These are phyloP conservation scores for Brachypodius melanocephalos DNA, from an alignment of 2,113 vertebrate genomes.

Conservation along the genomic window DNA sequence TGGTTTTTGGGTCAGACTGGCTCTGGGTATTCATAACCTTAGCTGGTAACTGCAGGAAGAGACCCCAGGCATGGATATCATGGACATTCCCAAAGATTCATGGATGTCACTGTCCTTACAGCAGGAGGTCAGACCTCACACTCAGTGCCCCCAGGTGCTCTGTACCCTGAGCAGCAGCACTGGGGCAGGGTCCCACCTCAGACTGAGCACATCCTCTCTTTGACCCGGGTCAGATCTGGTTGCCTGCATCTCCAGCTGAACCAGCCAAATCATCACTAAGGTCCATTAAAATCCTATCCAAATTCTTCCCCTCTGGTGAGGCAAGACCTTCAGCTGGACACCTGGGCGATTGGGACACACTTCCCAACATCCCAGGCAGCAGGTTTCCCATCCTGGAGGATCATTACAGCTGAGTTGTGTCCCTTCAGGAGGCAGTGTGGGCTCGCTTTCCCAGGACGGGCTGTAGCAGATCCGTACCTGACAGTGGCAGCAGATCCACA, in stretches of 20 bases:
- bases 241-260: not conserved
- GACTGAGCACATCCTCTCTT: not conserved
- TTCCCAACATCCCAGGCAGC: too few relatives aligned
- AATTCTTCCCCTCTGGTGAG: not conserved
- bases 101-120: not conserved
- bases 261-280: not conserved
- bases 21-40: not conserved
- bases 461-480: not conserved
- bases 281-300: not conserved
- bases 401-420: not conserved
- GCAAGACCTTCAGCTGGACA: not conserved
- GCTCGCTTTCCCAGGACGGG: constrained; percentile 12
- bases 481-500: constrained; percentile 22
- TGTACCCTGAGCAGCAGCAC: not conserved
- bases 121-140: not conserved
- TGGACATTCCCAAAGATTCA: not conserved
- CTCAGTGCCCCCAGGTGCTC: accelerated
- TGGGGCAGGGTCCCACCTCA: not conserved
- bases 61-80: not conserved
- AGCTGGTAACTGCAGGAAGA: not conserved
- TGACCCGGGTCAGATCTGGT: not conserved
- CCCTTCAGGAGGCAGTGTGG: constrained; percentile 46
- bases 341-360: accelerated
- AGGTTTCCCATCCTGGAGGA: not conserved
- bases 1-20: not conserved